These are phyloP conservation scores for Hippocampus abdominalis DNA, from an alignment of 2,113 vertebrate genomes.

Conservation along the genomic window DNA sequence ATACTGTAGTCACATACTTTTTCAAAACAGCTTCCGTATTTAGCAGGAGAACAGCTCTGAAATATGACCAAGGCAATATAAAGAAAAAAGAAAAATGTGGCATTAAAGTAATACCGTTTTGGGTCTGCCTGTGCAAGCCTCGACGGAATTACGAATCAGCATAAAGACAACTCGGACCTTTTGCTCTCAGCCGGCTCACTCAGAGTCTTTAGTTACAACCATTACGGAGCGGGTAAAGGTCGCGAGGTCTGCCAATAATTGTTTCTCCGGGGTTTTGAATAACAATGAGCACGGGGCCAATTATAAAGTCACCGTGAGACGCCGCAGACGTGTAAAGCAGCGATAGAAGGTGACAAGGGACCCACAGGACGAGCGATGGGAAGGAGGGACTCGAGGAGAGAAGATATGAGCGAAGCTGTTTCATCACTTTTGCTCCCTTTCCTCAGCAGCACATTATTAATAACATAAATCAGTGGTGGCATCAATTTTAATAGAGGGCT, in stretches of 20 bases:
- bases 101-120: slow-evolving; percentile 80
- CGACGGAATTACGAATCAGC: slow-evolving; percentile 92
- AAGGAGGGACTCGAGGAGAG: slow-evolving; percentile 38
- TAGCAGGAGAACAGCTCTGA: slow-evolving; percentile 87
- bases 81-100: slow-evolving; percentile 44
- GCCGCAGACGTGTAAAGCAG: slow-evolving; percentile 30
- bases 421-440: slow-evolving; percentile 55
- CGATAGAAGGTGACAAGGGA: slow-evolving; percentile 23
- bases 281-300: slow-evolving; percentile 73
- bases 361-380: slow-evolving; percentile 32
- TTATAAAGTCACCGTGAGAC: slow-evolving; percentile 73
- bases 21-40: slow-evolving; percentile 46
- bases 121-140: slow-evolving; percentile 79
- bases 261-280: slow-evolving; percentile 76
- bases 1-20: too few relatives aligned
- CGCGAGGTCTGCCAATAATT: slow-evolving; percentile 78
- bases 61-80: slow-evolving; percentile 78
- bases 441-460: slow-evolving; percentile 70
- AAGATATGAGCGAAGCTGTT: slow-evolving; percentile 47
- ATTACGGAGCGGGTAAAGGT: slow-evolving; percentile 68
- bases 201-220: slow-evolving; percentile 68
- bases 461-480: slow-evolving; percentile 78
- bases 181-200: slow-evolving; percentile 69
- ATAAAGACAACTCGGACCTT: slow-evolving; percentile 80
- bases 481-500: slow-evolving; percentile 82